Percentiles rank a stretch among this genome's conserved stretches.
Evolutionary conservation across 30 jellyfish, hydroid and myxozoan species (phyloP).

Genomic region (Turritopsis rubra): DNA sequence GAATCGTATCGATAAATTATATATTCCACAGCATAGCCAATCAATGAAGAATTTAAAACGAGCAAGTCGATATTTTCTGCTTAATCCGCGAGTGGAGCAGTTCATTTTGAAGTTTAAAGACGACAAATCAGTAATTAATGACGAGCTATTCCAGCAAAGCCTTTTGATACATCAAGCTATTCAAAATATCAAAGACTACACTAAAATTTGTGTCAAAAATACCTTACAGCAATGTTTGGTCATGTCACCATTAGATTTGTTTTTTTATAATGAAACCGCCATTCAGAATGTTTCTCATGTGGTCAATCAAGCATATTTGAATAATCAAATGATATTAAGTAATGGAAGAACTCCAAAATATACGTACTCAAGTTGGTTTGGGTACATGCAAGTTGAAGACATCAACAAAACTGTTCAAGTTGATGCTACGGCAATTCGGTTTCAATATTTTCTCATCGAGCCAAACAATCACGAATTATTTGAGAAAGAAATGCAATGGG

Average conservation of each 20-base stretch:
- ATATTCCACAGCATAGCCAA: slow-evolving; percentile 15
- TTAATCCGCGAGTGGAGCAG: neutral
- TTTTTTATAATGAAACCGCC: neutral
- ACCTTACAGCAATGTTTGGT: neutral
- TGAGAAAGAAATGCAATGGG: neutral
- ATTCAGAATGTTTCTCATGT: neutral
- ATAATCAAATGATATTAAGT: neutral
- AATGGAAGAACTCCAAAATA: neutral
- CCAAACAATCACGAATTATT: neutral
- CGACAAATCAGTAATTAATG: neutral
- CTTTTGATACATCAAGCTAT: neutral
- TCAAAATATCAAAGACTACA: neutral
- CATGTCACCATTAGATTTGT: slow-evolving; percentile 9
- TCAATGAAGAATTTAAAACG: slow-evolving; percentile 12
- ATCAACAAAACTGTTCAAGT: neutral
- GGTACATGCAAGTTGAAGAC: neutral
- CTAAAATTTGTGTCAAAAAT: neutral
- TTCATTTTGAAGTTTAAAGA: neutral
- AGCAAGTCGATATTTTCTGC: neutral
- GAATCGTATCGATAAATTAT: slow-evolving; percentile 6
- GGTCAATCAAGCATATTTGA: neutral
- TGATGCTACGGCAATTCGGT: slow-evolving; percentile 1
- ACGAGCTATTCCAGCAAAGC: neutral
- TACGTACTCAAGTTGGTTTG: slow-evolving; percentile 1
- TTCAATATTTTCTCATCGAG: neutral